These are phyloP conservation scores for Entomyzon cyanotis DNA, from an alignment of 2,113 vertebrate species.

Conservation along the genomic window DNA sequence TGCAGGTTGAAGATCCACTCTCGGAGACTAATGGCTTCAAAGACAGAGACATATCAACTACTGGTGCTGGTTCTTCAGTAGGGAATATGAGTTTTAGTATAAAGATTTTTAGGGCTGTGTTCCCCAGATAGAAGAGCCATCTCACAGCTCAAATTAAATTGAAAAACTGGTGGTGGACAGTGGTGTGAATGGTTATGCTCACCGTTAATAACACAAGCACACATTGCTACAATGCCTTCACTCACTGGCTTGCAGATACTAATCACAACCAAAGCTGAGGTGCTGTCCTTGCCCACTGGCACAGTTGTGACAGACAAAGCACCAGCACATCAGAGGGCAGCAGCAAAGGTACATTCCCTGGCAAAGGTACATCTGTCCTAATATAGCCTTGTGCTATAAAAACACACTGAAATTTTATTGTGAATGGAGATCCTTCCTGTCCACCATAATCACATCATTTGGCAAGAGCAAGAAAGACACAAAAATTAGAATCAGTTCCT, in stretches of 20 bases:
- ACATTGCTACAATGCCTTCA: background rate
- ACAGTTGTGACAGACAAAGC: background rate
- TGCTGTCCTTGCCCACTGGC: background rate
- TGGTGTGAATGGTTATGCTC: background rate
- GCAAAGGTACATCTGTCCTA: background rate
- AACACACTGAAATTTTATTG: background rate
- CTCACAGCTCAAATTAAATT: background rate
- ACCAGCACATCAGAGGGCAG: background rate
- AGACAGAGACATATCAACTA: background rate
- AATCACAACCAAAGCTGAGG: background rate
- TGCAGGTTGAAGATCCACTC: background rate
- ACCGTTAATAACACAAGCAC: background rate
- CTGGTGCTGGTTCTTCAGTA: background rate
- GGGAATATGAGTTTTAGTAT: background rate
- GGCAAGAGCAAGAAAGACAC: background rate
- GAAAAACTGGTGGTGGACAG: background rate
- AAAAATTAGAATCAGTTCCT: background rate
- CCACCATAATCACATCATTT: background rate
- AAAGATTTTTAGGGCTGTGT: background rate
- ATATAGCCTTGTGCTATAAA: background rate
- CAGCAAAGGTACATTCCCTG: background rate
- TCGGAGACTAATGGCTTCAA: background rate
- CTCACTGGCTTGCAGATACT: background rate
- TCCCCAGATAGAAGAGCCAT: background rate
- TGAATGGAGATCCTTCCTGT: background rate